A percentile compares a stretch with the other conserved stretches of the same genome.
Evolutionary conservation across 2,888 invertebrate genomes (phyloP).

Genomic region (Magallana nippona): DNA sequence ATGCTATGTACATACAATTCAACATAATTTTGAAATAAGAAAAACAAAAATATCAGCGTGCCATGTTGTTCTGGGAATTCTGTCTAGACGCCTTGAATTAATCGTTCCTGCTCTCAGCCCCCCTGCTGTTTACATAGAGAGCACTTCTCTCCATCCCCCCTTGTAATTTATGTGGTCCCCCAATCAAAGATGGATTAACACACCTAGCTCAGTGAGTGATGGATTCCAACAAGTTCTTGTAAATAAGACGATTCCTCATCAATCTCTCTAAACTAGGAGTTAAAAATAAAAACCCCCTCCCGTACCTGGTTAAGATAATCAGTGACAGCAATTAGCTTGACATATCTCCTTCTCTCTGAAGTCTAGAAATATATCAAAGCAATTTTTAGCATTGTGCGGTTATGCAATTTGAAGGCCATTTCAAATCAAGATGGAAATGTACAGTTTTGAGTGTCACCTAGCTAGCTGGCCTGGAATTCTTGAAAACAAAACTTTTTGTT

Average conservation of each 20-base stretch:
- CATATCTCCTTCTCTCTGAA: background rate
- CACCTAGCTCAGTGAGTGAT: constrained; percentile 13
- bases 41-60: background rate
- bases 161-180: constrained; percentile 15
- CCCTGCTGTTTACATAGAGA: constrained; percentile 13
- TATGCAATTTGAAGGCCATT: too few relatives aligned
- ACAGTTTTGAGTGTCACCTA: too few relatives aligned
- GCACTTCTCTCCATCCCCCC: constrained; percentile 14
- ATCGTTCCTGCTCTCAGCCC: background rate
- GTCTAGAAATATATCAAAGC: background rate
- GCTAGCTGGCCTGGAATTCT: too few relatives aligned
- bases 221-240: background rate
- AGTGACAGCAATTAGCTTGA: constrained; percentile 27
- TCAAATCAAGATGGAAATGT: too few relatives aligned
- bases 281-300: background rate
- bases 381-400: background rate
- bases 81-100: constrained; percentile 32
- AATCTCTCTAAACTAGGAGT: constrained; percentile 3
- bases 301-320: constrained; percentile 18
- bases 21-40: background rate
- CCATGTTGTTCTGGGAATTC: background rate
- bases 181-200: constrained; percentile 31
- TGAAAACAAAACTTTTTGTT: too few relatives aligned
- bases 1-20: background rate
- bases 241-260: constrained; percentile 6